phyloP scores from a whole-genome alignment of 2,797 vertebrate genomes.

The Enteromius viviparus region DNA sequence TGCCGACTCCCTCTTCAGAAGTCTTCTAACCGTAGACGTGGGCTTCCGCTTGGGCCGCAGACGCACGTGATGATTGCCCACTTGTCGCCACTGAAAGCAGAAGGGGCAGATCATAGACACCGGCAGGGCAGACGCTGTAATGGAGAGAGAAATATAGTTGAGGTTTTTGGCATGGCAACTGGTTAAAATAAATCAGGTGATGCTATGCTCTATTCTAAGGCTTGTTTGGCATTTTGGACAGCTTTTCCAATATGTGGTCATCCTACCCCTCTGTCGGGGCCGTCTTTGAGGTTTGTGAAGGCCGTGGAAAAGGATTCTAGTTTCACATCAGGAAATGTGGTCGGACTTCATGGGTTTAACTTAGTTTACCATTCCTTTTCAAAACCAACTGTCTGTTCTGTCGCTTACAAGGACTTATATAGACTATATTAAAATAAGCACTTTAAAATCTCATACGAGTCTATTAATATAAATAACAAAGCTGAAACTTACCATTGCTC shows the following conservation, averaged over 20 bases:
- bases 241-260: conserved; percentile 36
- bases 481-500: conserved; percentile 72
- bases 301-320: conserved; percentile 4
- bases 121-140: conserved; percentile 55
- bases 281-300: conserved; percentile 19
- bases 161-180: conserved; percentile 8
- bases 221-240: conserved; percentile 40
- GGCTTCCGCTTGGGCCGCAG: conserved; percentile 83
- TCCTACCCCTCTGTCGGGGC: not conserved
- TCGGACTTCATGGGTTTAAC: conserved; percentile 12
- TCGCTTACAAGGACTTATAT: not conserved
- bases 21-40: conserved; percentile 76
- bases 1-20: conserved; percentile 78
- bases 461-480: conserved; percentile 27
- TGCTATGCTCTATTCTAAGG: conserved; percentile 39
- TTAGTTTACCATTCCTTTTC: not conserved
- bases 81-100: conserved; percentile 87
- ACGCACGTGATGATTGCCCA: conserved; percentile 80
- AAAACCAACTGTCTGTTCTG: conserved; percentile 11
- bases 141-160: conserved; percentile 18
- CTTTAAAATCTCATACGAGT: not conserved
- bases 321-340: conserved; percentile 23
- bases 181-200: conserved; percentile 38
- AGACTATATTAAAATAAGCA: conserved; percentile 12
- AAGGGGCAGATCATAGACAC: conserved; percentile 75